phyloP scores from a whole-genome alignment of 2,113 vertebrate genomes.

The Oryzias javanicus region DNA sequence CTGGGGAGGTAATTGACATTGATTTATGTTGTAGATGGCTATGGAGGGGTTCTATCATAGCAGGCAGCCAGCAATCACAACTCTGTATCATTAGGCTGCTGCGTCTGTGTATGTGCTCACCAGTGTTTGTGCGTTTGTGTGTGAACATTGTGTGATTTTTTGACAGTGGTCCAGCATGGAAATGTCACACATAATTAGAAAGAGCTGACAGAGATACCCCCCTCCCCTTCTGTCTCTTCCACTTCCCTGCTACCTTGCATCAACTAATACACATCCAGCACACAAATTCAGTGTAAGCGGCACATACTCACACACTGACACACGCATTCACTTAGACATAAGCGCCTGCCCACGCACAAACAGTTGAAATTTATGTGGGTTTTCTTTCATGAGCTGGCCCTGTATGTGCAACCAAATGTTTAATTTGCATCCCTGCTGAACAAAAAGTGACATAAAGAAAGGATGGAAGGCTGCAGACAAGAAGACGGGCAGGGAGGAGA shows the following conservation, averaged over 20 bases:
- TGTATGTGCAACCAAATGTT: constrained; percentile 39
- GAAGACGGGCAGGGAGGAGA: constrained; percentile 27
- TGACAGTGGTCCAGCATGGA: constrained; percentile 67
- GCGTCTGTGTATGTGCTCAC: constrained; percentile 21
- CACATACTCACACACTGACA: constrained; percentile 37
- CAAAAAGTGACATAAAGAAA: constrained; percentile 31
- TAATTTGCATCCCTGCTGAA: constrained; percentile 46
- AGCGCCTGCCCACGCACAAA: constrained; percentile 32
- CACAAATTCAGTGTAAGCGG: constrained; percentile 14
- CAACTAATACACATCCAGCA: constrained; percentile 28
- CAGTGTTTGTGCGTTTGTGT: constrained; percentile 31
- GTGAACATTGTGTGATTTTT: constrained; percentile 52
- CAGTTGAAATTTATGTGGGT: constrained; percentile 34
- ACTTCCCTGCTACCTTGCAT: constrained; percentile 38
- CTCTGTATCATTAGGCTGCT: constrained; percentile 67
- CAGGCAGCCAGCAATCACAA: constrained; percentile 74
- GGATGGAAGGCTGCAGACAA: constrained; percentile 25
- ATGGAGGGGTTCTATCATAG: constrained; percentile 71
- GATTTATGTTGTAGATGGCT: constrained; percentile 74
- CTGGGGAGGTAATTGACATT: constrained; percentile 79
- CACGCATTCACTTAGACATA: constrained; percentile 34
- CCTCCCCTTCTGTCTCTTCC: not conserved
- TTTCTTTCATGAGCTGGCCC: constrained; percentile 39
- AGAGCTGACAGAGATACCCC: constrained; percentile 61
- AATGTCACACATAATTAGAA: constrained; percentile 75